Percentiles rank a stretch among this genome's conserved stretches.
phyloP scores from a whole-genome alignment of 2,797 vertebrate genomes.

The Gymnocypris eckloni region DNA sequence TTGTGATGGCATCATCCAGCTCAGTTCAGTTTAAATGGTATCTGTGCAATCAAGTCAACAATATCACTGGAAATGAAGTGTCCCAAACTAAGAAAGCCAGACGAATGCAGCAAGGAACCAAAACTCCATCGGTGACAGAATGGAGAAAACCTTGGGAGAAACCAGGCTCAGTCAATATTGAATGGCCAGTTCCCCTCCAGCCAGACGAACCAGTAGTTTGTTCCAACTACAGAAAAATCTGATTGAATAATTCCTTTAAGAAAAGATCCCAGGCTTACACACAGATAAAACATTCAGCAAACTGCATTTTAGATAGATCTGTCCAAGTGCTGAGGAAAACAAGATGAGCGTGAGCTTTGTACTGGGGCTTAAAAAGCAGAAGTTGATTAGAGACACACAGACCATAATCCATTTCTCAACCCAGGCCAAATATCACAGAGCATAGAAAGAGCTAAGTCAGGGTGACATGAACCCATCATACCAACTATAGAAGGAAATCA shows the following conservation, averaged over 20 bases:
- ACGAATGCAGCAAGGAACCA: no score
- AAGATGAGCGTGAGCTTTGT: not conserved
- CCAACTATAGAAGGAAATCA: conserved; percentile 11
- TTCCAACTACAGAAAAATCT: no score
- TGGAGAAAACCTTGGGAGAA: no score
- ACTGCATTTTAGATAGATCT: conserved; percentile 10
- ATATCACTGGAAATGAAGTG: no score
- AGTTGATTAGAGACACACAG: not conserved
- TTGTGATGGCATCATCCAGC: no score
- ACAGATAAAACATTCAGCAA: conserved; percentile 13
- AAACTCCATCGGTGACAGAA: no score
- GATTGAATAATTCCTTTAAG: not conserved
- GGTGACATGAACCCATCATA: not conserved
- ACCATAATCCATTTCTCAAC: conserved; percentile 32
- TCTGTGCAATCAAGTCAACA: no score
- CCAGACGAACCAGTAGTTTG: no score
- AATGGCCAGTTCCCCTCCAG: no score
- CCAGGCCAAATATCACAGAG: conserved; percentile 28
- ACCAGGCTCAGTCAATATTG: no score
- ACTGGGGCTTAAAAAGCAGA: conserved; percentile 23
- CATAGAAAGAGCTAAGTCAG: conserved; percentile 17
- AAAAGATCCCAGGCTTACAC: not conserved
- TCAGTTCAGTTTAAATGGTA: no score
- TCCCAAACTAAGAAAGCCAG: no score
- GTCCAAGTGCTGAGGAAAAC: conserved; percentile 9